Evolutionary conservation across 1,140 invertebrate species (phyloP).

Genomic region (Dinoponera quadriceps): DNA sequence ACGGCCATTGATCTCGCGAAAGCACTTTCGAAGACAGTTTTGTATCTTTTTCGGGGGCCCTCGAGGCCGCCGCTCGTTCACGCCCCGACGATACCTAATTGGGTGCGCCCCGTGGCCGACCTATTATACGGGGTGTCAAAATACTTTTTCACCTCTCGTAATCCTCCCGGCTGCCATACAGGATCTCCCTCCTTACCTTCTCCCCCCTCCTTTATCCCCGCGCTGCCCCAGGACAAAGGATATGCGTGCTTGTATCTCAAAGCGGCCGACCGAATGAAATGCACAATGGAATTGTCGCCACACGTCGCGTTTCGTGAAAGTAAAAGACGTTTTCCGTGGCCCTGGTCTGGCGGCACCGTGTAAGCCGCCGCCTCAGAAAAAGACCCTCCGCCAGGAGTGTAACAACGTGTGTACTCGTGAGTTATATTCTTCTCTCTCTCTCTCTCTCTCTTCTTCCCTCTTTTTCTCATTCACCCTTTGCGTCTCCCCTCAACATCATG

Average conservation of each 20-base stretch:
- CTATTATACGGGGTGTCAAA: slow-evolving; percentile 85
- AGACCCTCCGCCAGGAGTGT: slow-evolving; percentile 61
- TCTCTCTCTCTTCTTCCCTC: neutral
- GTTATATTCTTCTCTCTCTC: slow-evolving; percentile 23
- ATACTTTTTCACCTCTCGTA: slow-evolving; percentile 80
- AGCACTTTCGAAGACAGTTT: slow-evolving; percentile 66
- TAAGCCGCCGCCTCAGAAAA: slow-evolving; percentile 66
- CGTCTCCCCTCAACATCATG: neutral
- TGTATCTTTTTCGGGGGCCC: slow-evolving; percentile 64
- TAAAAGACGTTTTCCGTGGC: slow-evolving; percentile 70
- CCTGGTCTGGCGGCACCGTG: slow-evolving; percentile 55
- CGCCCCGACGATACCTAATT: slow-evolving; percentile 83
- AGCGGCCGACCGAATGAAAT: slow-evolving; percentile 80
- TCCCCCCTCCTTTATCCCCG: slow-evolving; percentile 56
- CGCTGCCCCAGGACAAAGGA: slow-evolving; percentile 58
- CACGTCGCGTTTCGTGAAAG: slow-evolving; percentile 68
- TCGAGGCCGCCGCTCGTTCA: slow-evolving; percentile 67
- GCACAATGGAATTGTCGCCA: slow-evolving; percentile 82
- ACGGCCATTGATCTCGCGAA: slow-evolving; percentile 45
- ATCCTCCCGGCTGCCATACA: slow-evolving; percentile 66
- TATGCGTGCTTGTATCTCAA: slow-evolving; percentile 79
- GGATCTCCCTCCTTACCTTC: slow-evolving; percentile 41
- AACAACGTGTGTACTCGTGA: slow-evolving; percentile 65
- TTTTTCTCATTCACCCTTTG: no score
- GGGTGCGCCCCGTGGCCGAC: slow-evolving; percentile 83